Conservation (phyloP, 1,140 invertebrate species). For the Odontomachus brunneus region DNA sequence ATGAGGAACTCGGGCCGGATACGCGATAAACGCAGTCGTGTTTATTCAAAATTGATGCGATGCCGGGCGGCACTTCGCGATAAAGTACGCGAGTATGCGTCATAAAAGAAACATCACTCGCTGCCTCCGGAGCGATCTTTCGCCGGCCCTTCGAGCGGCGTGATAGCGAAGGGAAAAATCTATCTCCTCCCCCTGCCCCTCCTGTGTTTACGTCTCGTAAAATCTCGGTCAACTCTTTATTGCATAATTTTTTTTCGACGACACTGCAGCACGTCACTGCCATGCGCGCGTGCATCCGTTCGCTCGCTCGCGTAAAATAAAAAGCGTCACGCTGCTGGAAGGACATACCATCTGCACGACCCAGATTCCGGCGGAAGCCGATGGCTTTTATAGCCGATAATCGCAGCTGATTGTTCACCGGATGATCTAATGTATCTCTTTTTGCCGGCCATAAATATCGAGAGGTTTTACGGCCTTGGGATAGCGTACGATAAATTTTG, state of each 20-base stretch:
- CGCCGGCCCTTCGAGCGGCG: background rate
- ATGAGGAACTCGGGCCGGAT: background rate
- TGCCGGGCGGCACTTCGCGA: background rate
- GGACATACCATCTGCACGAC: slow-evolving; percentile 2
- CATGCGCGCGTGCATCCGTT: background rate
- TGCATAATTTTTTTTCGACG: slow-evolving; percentile 36
- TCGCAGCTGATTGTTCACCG: slow-evolving; percentile 21
- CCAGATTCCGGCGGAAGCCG: background rate
- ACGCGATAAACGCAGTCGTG: slow-evolving; percentile 21
- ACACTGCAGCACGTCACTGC: background rate
- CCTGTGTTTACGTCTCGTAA: slow-evolving; percentile 20
- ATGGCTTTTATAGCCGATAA: slow-evolving; percentile 13
- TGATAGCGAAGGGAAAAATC: background rate
- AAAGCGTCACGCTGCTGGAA: background rate
- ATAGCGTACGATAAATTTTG: background rate
- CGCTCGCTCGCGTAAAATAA: background rate
- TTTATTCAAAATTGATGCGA: slow-evolving; percentile 3
- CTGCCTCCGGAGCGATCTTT: background rate
- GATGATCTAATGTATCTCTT: slow-evolving; percentile 7
- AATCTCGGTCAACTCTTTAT: slow-evolving; percentile 32
- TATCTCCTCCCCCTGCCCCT: too few species aligned
- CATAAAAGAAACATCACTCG: slow-evolving; percentile 13
- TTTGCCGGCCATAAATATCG: background rate
- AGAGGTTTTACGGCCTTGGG: background rate
- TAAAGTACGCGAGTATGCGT: background rate